These are phyloP conservation scores for Phylloscopus whistleri DNA, from an alignment of 2,113 vertebrate species.

Conservation along the genomic window DNA sequence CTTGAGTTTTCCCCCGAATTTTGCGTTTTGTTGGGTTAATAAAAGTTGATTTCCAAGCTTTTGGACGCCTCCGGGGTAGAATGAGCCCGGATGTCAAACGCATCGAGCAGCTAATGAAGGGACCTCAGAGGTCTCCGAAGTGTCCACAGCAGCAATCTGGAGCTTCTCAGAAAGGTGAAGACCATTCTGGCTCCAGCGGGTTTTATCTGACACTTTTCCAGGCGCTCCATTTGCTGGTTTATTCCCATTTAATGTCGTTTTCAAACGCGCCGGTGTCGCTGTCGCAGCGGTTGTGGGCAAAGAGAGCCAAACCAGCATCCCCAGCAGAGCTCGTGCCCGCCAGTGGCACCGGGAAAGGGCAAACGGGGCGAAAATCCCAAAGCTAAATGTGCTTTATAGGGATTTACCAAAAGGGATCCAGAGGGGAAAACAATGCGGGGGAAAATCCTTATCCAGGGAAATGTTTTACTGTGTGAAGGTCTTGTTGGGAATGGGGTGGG, in stretches of 20 bases:
- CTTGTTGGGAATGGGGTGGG: neutral
- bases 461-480: neutral
- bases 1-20: neutral
- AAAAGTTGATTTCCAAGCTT: slow-evolving; percentile 62
- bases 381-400: neutral
- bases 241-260: neutral
- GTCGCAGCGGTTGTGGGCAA: neutral
- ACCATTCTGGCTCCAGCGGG: neutral
- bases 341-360: neutral
- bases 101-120: slow-evolving; percentile 55
- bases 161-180: slow-evolving; percentile 17
- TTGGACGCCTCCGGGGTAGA: slow-evolving; percentile 46
- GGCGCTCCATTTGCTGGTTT: neutral
- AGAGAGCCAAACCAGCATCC: neutral
- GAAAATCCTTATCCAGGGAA: neutral
- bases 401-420: neutral
- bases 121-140: slow-evolving; percentile 28
- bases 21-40: slow-evolving; percentile 69
- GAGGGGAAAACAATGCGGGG: neutral
- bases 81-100: slow-evolving; percentile 43
- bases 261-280: neutral
- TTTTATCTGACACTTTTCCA: slow-evolving; percentile 37
- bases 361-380: neutral
- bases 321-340: neutral
- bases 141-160: slow-evolving; percentile 5